A percentile compares a stretch with the other conserved stretches of the same genome.
These are phyloP conservation scores for Buphagus erythrorhynchus DNA, from an alignment of 2,797 vertebrate genomes.

Conservation along the genomic window DNA sequence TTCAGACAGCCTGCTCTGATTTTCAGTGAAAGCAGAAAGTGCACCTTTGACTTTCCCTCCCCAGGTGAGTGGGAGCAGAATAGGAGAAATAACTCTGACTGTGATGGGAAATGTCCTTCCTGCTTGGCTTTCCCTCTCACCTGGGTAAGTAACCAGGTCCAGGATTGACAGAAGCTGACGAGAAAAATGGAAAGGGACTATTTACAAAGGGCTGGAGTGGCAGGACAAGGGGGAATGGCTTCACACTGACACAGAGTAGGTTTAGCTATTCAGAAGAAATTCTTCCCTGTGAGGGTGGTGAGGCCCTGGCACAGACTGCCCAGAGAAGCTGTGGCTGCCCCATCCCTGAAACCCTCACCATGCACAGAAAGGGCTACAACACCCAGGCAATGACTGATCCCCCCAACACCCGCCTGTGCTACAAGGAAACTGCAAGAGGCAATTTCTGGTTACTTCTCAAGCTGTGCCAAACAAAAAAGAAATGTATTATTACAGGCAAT, in stretches of 20 bases:
- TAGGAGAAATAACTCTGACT: neutral
- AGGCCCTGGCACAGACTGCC: neutral
- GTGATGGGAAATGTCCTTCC: neutral
- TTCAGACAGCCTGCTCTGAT: neutral
- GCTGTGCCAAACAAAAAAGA: neutral
- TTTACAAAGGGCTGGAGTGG: neutral
- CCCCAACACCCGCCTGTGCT: neutral
- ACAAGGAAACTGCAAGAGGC: neutral
- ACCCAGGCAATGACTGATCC: neutral
- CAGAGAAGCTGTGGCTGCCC: neutral
- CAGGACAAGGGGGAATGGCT: neutral
- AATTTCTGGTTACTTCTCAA: conserved; percentile 35
- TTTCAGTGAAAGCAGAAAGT: neutral
- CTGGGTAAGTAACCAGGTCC: neutral
- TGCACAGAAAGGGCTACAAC: neutral
- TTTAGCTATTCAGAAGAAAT: neutral
- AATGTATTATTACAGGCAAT: neutral
- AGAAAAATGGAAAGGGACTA: neutral
- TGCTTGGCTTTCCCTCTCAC: fast-evolving
- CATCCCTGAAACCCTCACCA: neutral
- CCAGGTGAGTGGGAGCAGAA: neutral
- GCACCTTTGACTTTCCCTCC: neutral
- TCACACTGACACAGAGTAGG: neutral
- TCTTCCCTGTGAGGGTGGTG: neutral
- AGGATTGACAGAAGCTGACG: neutral